Evolutionary conservation across 2,888 invertebrate genomes (phyloP).

Genomic region (Caenorhabditis sinica): DNA sequence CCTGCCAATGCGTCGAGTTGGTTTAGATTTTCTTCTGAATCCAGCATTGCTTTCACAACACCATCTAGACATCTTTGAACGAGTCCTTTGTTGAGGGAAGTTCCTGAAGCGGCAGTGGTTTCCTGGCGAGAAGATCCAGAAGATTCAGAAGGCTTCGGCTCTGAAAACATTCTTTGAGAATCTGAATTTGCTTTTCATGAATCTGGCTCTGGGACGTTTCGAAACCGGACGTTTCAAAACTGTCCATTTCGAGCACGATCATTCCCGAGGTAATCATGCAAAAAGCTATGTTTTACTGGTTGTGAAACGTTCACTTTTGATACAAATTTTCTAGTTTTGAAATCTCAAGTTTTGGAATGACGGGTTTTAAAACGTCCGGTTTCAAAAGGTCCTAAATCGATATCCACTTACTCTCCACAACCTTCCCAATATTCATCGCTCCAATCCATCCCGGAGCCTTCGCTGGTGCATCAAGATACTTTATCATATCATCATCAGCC

Average conservation of each 20-base stretch:
- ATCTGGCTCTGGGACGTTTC: not conserved
- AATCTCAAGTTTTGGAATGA: too few species aligned
- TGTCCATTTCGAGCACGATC: too few species aligned
- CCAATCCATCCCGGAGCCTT: conserved; percentile 58
- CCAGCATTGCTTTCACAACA: conserved; percentile 86
- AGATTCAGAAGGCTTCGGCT: too few species aligned
- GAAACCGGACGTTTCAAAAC: too few species aligned
- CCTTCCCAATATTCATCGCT: too few species aligned
- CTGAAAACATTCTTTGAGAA: not conserved
- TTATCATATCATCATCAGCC: conserved; percentile 77
- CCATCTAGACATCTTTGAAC: conserved; percentile 60
- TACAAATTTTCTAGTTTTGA: not conserved
- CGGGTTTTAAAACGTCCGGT: too few species aligned
- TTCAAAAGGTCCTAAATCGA: too few species aligned
- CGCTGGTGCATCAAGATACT: conserved; percentile 57
- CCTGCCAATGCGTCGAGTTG: conserved; percentile 88
- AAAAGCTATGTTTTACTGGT: too few species aligned
- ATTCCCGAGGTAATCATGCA: too few species aligned
- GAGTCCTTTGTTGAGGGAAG: not conserved
- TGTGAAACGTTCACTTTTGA: too few species aligned
- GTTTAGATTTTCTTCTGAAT: conserved; percentile 87
- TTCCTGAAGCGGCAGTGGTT: conserved; percentile 22
- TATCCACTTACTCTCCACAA: too few species aligned
- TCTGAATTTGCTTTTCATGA: not conserved
- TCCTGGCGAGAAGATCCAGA: not conserved